These are phyloP conservation scores for Lepidurus couesii DNA, from an alignment of 1,140 invertebrate genomes.

Conservation along the genomic window DNA sequence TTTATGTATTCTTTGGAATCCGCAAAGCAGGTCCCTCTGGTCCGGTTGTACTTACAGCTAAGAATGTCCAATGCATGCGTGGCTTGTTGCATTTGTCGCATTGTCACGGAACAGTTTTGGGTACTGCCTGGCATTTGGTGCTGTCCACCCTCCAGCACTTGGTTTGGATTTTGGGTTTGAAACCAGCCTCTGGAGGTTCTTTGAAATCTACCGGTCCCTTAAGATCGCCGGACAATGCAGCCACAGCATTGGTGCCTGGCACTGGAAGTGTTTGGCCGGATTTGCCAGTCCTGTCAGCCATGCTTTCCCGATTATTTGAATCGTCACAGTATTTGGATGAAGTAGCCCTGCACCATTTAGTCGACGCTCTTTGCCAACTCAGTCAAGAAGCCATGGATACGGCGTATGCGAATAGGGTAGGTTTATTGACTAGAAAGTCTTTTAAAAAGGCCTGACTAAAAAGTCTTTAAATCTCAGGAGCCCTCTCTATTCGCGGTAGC, in stretches of 20 bases:
- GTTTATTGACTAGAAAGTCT: slow-evolving; percentile 21
- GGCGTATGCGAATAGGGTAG: slow-evolving; percentile 84
- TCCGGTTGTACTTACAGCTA: slow-evolving; percentile 97
- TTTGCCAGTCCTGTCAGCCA: slow-evolving; percentile 82
- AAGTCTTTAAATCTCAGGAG: slow-evolving; percentile 57
- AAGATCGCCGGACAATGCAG: slow-evolving; percentile 64
- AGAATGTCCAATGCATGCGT: slow-evolving; percentile 94
- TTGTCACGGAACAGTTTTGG: slow-evolving; percentile 84
- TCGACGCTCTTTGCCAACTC: slow-evolving; percentile 92
- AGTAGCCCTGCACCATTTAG: slow-evolving; percentile 89
- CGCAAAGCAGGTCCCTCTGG: slow-evolving; percentile 60
- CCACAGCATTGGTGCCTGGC: slow-evolving; percentile 58
- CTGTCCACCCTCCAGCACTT: slow-evolving; percentile 89
- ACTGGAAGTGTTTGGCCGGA: slow-evolving; percentile 95
- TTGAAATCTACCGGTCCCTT: slow-evolving; percentile 64
- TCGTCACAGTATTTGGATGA: slow-evolving; percentile 90
- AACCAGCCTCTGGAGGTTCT: slow-evolving; percentile 85
- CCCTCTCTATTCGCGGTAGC: slow-evolving; percentile 95
- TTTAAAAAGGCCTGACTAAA: slow-evolving; percentile 22
- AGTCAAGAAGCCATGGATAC: slow-evolving; percentile 96
- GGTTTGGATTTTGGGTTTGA: slow-evolving; percentile 95
- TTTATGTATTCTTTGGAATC: background rate
- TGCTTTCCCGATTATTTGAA: slow-evolving; percentile 89
- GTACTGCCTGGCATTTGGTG: slow-evolving; percentile 90
- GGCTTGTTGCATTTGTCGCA: slow-evolving; percentile 81